Evolutionary conservation across 2,888 invertebrate species (phyloP).

Genomic region (Drosophila peninsularis): DNA sequence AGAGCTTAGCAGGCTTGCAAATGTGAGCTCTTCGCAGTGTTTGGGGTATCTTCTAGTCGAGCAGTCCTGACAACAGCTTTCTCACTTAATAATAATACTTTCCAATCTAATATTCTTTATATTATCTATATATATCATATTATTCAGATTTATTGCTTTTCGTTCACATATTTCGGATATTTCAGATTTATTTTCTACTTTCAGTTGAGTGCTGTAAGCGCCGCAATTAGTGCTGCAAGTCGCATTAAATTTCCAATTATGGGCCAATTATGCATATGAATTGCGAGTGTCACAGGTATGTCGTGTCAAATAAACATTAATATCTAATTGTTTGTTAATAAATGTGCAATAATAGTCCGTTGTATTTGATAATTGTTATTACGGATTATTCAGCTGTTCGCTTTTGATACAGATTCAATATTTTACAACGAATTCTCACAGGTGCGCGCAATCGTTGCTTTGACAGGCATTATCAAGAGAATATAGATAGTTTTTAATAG

Average conservation of each 20-base stretch:
- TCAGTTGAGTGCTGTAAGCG: neutral
- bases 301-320: neutral
- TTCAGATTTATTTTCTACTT: neutral
- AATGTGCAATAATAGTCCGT: neutral
- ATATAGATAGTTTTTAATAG: neutral
- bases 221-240: neutral
- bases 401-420: neutral
- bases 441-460: neutral
- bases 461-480: neutral
- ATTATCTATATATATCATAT: too few species aligned
- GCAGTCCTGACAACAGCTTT: too few species aligned
- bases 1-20: too few species aligned
- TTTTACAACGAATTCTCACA: neutral
- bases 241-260: neutral
- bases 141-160: too few species aligned
- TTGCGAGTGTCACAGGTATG: neutral
- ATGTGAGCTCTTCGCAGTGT: too few species aligned
- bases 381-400: neutral
- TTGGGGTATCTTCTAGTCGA: too few species aligned
- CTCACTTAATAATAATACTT: too few species aligned
- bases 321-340: slow-evolving; percentile 11
- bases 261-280: neutral
- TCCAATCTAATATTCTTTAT: too few species aligned
- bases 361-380: slow-evolving; percentile 4
- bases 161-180: too few species aligned